Conservation (phyloP, 2,888 invertebrate genomes). For the Hetaerina titia region DNA sequence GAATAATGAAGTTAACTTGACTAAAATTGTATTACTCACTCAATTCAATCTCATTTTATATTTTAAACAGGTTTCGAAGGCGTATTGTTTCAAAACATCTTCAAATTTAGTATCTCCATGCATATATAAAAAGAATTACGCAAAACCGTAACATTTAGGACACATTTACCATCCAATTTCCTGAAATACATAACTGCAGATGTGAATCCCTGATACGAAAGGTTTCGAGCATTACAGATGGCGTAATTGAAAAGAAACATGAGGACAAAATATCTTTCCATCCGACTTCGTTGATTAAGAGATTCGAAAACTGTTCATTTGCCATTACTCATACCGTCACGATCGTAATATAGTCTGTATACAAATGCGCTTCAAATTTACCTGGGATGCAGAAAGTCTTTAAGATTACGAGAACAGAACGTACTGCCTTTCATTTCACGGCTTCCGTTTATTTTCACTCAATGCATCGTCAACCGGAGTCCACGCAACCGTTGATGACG, state of each 20-base stretch:
- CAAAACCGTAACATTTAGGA: too few species aligned
- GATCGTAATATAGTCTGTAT: not conserved
- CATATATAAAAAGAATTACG: too few species aligned
- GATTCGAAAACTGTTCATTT: not conserved
- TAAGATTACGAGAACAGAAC: not conserved
- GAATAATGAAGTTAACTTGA: too few species aligned
- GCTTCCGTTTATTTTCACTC: not conserved
- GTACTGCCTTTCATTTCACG: not conserved
- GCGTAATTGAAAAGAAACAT: not conserved
- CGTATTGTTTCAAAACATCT: too few species aligned
- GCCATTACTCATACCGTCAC: not conserved
- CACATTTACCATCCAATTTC: too few species aligned
- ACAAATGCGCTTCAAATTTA: not conserved
- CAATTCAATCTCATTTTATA: too few species aligned
- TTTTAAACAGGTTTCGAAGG: too few species aligned
- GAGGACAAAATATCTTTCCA: not conserved
- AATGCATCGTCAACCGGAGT: not conserved
- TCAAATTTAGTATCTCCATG: too few species aligned
- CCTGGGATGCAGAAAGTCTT: not conserved
- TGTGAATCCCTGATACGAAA: not conserved
- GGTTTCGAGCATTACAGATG: not conserved
- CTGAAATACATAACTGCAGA: too few species aligned
- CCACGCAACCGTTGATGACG: slow-evolving; percentile 5
- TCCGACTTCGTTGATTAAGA: not conserved
- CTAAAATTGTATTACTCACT: too few species aligned